phyloP scores from a whole-genome alignment of 64 coral and sea anemone genomes.

The Pocillopora damicornis region DNA sequence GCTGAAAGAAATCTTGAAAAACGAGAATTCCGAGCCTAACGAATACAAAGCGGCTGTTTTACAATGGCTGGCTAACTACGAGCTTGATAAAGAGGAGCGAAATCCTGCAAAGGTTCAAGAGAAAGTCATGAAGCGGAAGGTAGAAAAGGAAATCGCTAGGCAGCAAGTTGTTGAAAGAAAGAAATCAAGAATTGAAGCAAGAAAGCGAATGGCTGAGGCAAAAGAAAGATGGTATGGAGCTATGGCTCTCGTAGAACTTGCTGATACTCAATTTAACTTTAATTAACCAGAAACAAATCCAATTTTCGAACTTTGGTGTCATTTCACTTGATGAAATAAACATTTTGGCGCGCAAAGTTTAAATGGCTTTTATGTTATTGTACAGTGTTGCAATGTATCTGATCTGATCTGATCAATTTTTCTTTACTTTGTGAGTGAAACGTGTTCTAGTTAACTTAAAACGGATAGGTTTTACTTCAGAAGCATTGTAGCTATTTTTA shows the following conservation, averaged over 20 bases:
- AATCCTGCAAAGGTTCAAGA: slow-evolving; percentile 75
- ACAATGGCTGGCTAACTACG: slow-evolving; percentile 90
- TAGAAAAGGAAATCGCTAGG: slow-evolving; percentile 61
- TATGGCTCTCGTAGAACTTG: slow-evolving; percentile 94
- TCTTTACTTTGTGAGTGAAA: background rate
- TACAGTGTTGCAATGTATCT: background rate
- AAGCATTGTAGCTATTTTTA: background rate
- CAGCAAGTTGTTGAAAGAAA: slow-evolving; percentile 73
- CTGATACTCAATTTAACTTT: slow-evolving; percentile 59
- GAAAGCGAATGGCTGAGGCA: slow-evolving; percentile 78
- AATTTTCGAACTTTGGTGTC: background rate
- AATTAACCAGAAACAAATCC: background rate
- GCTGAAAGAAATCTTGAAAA: slow-evolving; percentile 81
- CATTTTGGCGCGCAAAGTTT: slow-evolving; percentile 33
- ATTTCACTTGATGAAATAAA: background rate
- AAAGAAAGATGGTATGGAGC: slow-evolving; percentile 97
- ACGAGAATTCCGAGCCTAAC: slow-evolving; percentile 91
- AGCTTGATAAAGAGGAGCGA: slow-evolving; percentile 80
- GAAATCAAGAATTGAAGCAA: slow-evolving; percentile 80
- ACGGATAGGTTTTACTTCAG: background rate
- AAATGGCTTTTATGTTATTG: slow-evolving; percentile 16
- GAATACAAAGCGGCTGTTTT: slow-evolving; percentile 85
- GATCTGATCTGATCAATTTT: background rate
- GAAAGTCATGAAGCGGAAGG: slow-evolving; percentile 68
- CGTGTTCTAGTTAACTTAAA: background rate